These are phyloP conservation scores for Strigamia transsilvanica DNA, from an alignment of 2,888 invertebrate genomes.

Conservation along the genomic window DNA sequence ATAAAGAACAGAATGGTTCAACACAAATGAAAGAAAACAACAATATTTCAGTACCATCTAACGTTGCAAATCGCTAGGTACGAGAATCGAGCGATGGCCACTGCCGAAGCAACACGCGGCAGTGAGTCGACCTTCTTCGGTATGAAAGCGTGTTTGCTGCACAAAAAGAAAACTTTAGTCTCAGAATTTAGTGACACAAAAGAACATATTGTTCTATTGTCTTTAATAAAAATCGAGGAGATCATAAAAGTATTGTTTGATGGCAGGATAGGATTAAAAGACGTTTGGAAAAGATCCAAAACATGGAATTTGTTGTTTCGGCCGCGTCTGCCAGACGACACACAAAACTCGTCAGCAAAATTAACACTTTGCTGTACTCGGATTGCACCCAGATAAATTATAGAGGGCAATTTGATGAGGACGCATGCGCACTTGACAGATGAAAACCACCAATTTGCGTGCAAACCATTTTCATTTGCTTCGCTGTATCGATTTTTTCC, in stretches of 20 bases:
- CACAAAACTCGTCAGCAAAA: conserved; percentile 19
- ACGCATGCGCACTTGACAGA: conserved; percentile 27
- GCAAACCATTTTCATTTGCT: conserved; percentile 28
- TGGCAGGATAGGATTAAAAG: conserved; percentile 19
- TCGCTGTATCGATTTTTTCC: neutral
- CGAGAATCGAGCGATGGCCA: too few relatives aligned
- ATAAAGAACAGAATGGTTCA: too few relatives aligned
- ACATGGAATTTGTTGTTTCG: conserved; percentile 7
- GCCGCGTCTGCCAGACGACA: neutral
- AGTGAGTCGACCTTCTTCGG: too few relatives aligned
- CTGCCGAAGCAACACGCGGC: too few relatives aligned
- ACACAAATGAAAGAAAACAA: too few relatives aligned
- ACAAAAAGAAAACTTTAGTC: neutral
- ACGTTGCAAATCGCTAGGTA: neutral
- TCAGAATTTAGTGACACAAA: neutral
- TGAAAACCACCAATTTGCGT: conserved; percentile 26
- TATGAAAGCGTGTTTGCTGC: too few relatives aligned
- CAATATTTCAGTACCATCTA: too few relatives aligned
- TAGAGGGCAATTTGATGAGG: conserved; percentile 2
- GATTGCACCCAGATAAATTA: conserved; percentile 18
- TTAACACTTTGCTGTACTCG: neutral
- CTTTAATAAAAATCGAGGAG: neutral
- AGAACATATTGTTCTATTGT: conserved; percentile 23
- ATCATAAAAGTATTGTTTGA: conserved; percentile 14
- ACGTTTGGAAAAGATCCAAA: neutral